Conservation (phyloP, 2,888 invertebrate genomes). For the Branchipolynoe longqiensis region DNA sequence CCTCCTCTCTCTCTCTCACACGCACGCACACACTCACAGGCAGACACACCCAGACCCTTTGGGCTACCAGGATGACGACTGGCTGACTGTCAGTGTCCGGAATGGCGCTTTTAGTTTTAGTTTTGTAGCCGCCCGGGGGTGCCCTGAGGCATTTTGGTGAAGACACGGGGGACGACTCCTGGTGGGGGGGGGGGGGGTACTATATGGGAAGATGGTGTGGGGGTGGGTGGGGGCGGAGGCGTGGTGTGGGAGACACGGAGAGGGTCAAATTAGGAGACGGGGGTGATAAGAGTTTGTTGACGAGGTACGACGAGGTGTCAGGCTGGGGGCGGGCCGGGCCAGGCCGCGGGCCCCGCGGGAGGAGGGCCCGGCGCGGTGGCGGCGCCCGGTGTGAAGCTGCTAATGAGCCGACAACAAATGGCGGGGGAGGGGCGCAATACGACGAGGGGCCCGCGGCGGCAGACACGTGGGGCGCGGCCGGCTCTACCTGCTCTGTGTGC, state of each 20-base stretch:
- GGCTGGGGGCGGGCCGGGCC: background rate
- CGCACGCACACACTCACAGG: background rate
- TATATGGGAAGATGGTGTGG: background rate
- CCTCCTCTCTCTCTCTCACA: background rate
- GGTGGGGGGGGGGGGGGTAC: background rate
- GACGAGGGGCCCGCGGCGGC: background rate
- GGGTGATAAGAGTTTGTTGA: constrained; percentile 27
- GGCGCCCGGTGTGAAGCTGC: background rate
- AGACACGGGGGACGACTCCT: too few species aligned
- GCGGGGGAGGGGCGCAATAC: constrained; percentile 6
- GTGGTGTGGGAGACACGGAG: constrained; percentile 17
- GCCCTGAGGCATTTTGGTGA: too few species aligned
- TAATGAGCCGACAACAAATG: constrained; percentile 20
- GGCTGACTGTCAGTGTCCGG: too few species aligned
- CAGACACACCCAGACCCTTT: background rate
- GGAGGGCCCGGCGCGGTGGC: background rate
- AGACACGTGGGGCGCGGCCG: background rate
- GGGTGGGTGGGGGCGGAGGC: background rate
- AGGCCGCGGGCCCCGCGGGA: too few species aligned
- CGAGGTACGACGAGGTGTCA: background rate
- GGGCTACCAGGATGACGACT: too few species aligned
- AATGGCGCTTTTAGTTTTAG: too few species aligned
- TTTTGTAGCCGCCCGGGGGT: too few species aligned
- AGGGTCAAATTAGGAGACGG: constrained; percentile 23
- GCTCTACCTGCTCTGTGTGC: too few species aligned